phyloP scores from a whole-genome alignment of 2,113 vertebrate species.

The Chelonoidis abingdonii region DNA sequence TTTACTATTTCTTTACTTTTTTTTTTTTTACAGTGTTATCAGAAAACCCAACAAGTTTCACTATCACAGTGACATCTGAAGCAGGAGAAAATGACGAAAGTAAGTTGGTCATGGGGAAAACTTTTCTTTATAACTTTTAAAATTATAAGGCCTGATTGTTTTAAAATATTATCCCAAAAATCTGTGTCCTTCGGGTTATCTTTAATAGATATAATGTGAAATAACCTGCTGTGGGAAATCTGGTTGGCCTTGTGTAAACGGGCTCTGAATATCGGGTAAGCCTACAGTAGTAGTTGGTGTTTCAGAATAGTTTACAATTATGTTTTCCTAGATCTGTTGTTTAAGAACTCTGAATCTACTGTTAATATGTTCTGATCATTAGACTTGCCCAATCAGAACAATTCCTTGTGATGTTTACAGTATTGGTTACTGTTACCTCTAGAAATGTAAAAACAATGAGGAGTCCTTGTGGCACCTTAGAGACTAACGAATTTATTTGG shows the following conservation, averaged over 20 bases:
- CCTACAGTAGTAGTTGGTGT: neutral
- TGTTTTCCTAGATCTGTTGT: neutral
- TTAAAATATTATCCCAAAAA: neutral
- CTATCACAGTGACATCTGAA: constrained; percentile 96
- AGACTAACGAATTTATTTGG: too few relatives aligned
- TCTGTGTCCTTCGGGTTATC: neutral
- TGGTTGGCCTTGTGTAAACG: neutral
- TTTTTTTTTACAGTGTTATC: constrained; percentile 86
- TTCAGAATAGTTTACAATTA: neutral
- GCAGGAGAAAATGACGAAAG: constrained; percentile 92
- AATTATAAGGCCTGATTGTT: neutral
- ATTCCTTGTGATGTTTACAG: neutral
- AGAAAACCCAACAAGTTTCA: constrained; percentile 92
- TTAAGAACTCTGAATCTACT: neutral
- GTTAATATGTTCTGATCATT: neutral
- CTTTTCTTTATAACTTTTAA: neutral
- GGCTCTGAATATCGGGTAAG: neutral
- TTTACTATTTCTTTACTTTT: neutral
- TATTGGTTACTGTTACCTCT: neutral
- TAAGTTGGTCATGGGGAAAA: constrained; percentile 77
- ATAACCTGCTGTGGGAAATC: neutral
- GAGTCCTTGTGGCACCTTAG: too few relatives aligned
- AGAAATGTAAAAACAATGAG: neutral
- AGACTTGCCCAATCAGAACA: too few relatives aligned
- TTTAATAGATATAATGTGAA: neutral